Percentiles rank a stretch among this genome's conserved stretches.
These are phyloP conservation scores for Gasterosteus nipponicus DNA, from an alignment of 2,113 vertebrate species.

Conservation along the genomic window DNA sequence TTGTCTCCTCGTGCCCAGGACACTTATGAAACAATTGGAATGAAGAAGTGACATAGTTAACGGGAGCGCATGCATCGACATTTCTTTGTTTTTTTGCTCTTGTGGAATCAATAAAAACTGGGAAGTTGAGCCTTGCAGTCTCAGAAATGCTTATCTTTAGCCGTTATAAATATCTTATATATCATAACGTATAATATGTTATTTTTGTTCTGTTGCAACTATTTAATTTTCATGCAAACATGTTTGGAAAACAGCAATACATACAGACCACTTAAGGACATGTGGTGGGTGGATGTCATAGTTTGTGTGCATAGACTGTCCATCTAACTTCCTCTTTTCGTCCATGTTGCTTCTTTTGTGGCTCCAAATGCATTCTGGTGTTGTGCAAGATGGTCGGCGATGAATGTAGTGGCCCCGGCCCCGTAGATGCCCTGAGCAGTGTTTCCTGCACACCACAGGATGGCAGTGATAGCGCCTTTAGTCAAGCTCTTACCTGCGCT, in stretches of 20 bases:
- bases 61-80: not conserved
- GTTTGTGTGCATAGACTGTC: not conserved
- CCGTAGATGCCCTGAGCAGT: not conserved
- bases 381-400: not conserved
- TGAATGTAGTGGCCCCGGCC: not conserved
- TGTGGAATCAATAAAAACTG: not conserved
- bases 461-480: slow-evolving; percentile 47
- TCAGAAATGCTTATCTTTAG: slow-evolving; percentile 5
- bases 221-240: slow-evolving; percentile 11
- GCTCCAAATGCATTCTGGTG: not conserved
- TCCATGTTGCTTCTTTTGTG: not conserved
- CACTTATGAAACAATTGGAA: slow-evolving; percentile 78
- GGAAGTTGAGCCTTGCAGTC: slow-evolving; percentile 15
- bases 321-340: not conserved
- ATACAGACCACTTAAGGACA: not conserved
- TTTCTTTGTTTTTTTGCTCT: slow-evolving; percentile 18
- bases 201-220: not conserved
- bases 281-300: not conserved
- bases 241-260: not conserved
- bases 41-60: slow-evolving; percentile 57
- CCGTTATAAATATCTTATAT: not conserved
- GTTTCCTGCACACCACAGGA: slow-evolving; percentile 46
- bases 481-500: not conserved
- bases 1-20: slow-evolving; percentile 67
- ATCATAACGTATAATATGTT: not conserved